Evolutionary conservation across 2,113 vertebrate genomes (phyloP), one percentile per base, ranked within the genome.

Genomic region (Percina caprodes): DNA sequence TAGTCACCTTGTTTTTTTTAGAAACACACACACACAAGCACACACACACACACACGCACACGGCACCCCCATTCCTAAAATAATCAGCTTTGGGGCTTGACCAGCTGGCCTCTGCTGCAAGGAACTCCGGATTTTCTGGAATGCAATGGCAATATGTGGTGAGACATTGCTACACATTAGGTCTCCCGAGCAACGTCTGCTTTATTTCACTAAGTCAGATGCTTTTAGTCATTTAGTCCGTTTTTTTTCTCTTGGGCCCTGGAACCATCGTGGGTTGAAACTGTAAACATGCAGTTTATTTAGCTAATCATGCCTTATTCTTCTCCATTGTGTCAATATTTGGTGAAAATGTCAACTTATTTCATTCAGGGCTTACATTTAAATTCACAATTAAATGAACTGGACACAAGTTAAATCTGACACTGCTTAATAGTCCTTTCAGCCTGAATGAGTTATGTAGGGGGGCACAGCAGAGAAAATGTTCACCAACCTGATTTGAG

Each of bases 31-130:
- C 62, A 21, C 48, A 71, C 21, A 63, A 46, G 66, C 70, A 33
- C 13, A 42, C 24, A 65, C 24, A 68, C 33, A 49, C 63, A 65
- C 39, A 51, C 24, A 35, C 52, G 33, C 65, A 58, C 39, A 66
- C 14, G 45, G 46, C 59, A 75, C 58, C 51, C 68, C 79, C 78
- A 49, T 82, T 78, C 62, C 63, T 56, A 55, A 83, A 86, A 86
- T 92, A 92, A 91, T 90, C 88, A 91, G 90, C 87, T 91, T 87
- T 91, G 67, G 84, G 77, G 48, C 73, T 69, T 72, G 62, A 84
- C 88, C 86, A 87, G 69, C 84, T 92, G 86, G 82, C 74, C 49
- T 49, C 21, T 62, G 42, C 26, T 77, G 18, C 56, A 67, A 74
- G 78, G 55, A 90, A 87, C 45, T 68, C 59, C 48, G 83, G 75